phyloP scores from a whole-genome alignment of 2,113 vertebrate genomes.

The Amazona guildingii region DNA sequence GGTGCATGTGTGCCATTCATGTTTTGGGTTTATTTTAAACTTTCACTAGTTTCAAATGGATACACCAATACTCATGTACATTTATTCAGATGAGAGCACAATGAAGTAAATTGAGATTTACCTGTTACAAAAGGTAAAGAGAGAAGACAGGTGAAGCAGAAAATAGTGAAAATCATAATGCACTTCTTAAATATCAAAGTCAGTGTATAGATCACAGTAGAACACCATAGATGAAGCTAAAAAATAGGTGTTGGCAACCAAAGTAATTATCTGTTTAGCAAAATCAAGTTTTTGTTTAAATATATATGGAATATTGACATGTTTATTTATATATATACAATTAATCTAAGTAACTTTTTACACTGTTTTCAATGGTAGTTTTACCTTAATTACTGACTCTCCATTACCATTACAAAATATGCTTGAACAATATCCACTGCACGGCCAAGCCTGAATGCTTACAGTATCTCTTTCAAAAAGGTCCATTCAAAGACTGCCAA shows the following conservation, averaged over 20 bases:
- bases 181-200: not conserved
- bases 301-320: not conserved
- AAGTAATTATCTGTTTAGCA: not conserved
- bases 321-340: not conserved
- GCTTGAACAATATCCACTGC: not conserved
- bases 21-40: not conserved
- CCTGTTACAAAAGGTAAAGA: not conserved
- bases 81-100: not conserved
- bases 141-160: not conserved
- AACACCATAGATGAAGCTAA: not conserved
- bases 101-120: not conserved
- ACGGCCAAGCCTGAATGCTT: not conserved
- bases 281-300: not conserved
- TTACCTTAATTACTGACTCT: not conserved
- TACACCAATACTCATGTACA: not conserved
- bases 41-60: not conserved
- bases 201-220: not conserved
- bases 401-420: not conserved
- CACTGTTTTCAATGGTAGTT: not conserved
- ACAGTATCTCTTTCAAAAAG: constrained; percentile 68
- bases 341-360: not conserved
- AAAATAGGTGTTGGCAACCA: not conserved
- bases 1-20: not conserved
- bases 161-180: not conserved
- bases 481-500: constrained; percentile 93